Evolutionary conservation across 2,797 vertebrate species (phyloP).

Genomic region (Falco rusticolus): DNA sequence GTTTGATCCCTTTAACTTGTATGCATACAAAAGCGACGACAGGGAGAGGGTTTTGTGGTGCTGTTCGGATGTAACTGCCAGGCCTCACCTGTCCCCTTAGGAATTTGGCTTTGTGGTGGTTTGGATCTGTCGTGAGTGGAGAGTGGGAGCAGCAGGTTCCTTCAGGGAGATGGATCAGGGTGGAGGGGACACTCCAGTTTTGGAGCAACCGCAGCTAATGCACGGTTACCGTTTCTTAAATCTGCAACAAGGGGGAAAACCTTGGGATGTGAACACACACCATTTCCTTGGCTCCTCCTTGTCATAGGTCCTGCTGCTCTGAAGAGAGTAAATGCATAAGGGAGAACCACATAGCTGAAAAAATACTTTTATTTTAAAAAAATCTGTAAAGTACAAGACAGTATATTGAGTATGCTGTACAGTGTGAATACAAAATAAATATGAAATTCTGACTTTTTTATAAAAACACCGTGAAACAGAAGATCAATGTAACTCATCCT

Average conservation of each 20-base stretch:
- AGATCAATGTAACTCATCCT: not conserved
- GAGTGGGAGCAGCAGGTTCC: not conserved
- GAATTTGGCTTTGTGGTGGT: not conserved
- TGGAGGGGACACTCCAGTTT: accelerated
- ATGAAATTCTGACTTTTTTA: not conserved
- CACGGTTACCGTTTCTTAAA: not conserved
- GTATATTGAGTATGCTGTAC: not conserved
- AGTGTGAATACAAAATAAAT: not conserved
- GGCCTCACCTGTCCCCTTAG: accelerated
- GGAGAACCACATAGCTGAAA: not conserved
- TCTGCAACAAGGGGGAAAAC: not conserved
- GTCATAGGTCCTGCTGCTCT: not conserved
- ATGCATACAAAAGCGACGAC: not conserved
- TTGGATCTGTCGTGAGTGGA: not conserved
- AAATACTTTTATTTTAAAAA: not conserved
- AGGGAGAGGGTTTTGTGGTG: not conserved
- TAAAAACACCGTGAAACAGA: not conserved
- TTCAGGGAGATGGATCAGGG: not conserved
- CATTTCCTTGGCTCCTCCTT: not conserved
- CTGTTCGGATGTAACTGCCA: not conserved
- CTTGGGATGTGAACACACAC: accelerated
- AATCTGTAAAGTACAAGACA: not conserved
- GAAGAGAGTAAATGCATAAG: not conserved
- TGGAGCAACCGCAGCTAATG: not conserved
- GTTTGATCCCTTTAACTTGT: not conserved